Evolutionary conservation across 2,888 invertebrate species (phyloP).

Genomic region (Orchestes rusci): DNA sequence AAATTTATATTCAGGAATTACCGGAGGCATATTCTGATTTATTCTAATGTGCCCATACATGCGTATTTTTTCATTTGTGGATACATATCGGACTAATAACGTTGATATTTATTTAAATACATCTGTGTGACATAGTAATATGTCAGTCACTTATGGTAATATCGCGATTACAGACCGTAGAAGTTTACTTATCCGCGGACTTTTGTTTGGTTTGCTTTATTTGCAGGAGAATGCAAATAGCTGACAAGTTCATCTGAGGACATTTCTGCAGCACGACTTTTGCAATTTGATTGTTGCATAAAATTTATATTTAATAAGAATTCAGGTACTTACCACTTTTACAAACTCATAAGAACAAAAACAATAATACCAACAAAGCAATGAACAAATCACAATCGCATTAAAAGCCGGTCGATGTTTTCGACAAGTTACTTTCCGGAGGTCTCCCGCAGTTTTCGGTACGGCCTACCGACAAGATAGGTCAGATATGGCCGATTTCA

Average conservation of each 20-base stretch:
- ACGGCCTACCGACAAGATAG: constrained; percentile 12
- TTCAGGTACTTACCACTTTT: no score
- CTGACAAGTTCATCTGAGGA: no score
- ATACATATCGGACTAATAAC: no score
- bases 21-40: constrained; percentile 6
- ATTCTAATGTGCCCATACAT: constrained; percentile 11
- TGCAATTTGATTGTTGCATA: no score
- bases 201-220: no score
- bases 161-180: constrained; percentile 1
- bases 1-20: constrained; percentile 6
- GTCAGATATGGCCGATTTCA: constrained; percentile 16
- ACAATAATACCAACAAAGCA: constrained; percentile 9
- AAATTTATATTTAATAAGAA: no score
- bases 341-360: constrained; percentile 3
- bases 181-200: no score
- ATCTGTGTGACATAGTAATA: constrained; percentile 8
- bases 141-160: constrained; percentile 4
- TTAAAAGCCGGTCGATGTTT: constrained; percentile 3
- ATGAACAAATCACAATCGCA: constrained; percentile 14
- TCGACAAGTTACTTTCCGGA: constrained; percentile 13
- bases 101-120: constrained; percentile 8
- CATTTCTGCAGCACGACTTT: no score
- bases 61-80: no score
- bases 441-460: constrained; percentile 13
- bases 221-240: no score